A percentile compares a stretch with the other conserved stretches of the same genome.
These are phyloP conservation scores for Ammodytes marinus DNA, from an alignment of 2,113 vertebrate genomes.

Conservation along the genomic window DNA sequence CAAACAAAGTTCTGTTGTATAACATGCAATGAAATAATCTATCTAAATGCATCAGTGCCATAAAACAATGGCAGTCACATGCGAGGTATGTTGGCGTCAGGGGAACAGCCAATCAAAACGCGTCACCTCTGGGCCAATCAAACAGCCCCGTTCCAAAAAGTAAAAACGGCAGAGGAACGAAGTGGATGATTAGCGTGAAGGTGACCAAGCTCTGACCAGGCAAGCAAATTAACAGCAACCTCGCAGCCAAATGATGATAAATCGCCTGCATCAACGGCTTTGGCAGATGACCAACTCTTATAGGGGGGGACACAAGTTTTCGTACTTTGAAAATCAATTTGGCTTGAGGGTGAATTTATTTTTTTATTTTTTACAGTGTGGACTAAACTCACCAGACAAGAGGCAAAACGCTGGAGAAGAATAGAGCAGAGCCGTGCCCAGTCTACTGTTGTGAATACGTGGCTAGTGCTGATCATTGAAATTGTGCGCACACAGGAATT, in stretches of 20 bases:
- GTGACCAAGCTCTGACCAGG: constrained; percentile 30
- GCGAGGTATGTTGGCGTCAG: constrained; percentile 8
- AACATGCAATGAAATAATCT: too few relatives aligned
- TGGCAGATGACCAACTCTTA: constrained; percentile 16
- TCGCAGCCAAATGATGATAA: constrained; percentile 28
- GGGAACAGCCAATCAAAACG: constrained; percentile 38
- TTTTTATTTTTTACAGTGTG: too few relatives aligned
- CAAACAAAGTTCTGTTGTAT: too few relatives aligned
- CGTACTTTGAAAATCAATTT: constrained; percentile 14
- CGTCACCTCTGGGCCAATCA: constrained; percentile 43
- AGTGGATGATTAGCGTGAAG: constrained; percentile 28
- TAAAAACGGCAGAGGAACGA: constrained; percentile 10
- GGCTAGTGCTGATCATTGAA: constrained; percentile 25
- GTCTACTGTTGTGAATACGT: constrained; percentile 10
- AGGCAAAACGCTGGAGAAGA: constrained; percentile 4
- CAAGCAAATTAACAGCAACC: constrained; percentile 34
- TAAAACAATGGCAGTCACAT: constrained; percentile 36
- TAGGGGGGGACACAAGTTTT: constrained; percentile 13
- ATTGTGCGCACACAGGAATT: constrained; percentile 1
- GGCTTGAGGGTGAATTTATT: constrained; percentile 8
- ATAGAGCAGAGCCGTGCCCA: background rate
- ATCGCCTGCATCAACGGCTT: background rate
- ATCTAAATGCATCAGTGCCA: constrained; percentile 28
- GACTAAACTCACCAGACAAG: background rate
- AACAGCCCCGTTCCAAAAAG: background rate